Base-by-base conservation (phyloP, 2,797 vertebrate genomes). In the Enteromius anoplus region DNA sequence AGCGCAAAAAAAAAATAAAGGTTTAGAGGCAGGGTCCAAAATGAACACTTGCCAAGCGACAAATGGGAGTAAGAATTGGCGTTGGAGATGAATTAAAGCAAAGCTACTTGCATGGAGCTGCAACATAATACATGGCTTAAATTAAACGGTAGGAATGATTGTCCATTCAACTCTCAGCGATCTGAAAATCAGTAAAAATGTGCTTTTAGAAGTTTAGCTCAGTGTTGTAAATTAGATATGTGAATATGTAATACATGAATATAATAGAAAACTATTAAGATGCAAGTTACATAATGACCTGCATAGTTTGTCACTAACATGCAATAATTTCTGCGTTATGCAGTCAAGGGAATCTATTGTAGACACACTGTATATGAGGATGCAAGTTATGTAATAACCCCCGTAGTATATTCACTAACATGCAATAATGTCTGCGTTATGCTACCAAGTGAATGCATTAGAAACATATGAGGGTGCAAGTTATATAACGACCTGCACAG, bases 11-110 rank as follows among this genome's bases (percentile, higher is more conserved):
- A 73, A 51, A 26, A 26, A 26, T 1, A 49, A 29, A 21, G 69
- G 80, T 73, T 77, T 81, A 81, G 10, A 49, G 34, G n/a, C 34
- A 42, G 73, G 34, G 73, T 75, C 34, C 73, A 42, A 60, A 75
- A 40, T 75, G 8, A 60, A 60, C 53, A 60, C 53, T 40, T 75
- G 73, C 53, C 73, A 75, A 40, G 34, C 4, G 53, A 60, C 55
- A 40, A 51, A 51, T 69, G 60, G 47, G 23, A 68, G 29, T 53
- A 21, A 58, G 45, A 49, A 8, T 40, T 51, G 34, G 26, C 64
- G 5, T n/a, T 29, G 21, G 26, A 49, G 60, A 45, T 45, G 4
- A 65, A 79, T 68, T 66, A 21, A 69, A 69, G 15, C 23, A 34
- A 19, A 66, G 42, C 21, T 66, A 32, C 51, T 80, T 70, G 34